phyloP scores from a whole-genome alignment of 2,797 vertebrate species.

The Catharus ustulatus region DNA sequence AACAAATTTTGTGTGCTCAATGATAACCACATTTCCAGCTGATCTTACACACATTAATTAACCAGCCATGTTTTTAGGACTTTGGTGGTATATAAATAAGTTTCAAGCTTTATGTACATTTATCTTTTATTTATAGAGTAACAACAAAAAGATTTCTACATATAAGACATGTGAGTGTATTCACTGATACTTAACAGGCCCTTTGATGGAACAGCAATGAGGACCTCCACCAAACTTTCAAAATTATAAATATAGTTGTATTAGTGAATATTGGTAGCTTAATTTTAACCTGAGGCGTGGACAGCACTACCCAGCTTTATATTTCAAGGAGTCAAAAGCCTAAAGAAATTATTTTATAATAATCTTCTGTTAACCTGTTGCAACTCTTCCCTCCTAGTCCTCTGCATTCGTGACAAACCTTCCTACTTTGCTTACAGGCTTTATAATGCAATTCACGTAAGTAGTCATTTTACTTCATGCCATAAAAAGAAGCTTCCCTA shows the following conservation, averaged over 20 bases:
- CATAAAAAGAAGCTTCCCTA: not conserved
- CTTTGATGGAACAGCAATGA: not conserved
- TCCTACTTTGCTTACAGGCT: constrained; percentile 80
- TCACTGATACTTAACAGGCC: not conserved
- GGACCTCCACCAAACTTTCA: not conserved
- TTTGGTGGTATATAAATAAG: not conserved
- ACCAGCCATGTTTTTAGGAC: not conserved
- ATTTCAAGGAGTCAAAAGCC: not conserved
- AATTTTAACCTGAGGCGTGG: not conserved
- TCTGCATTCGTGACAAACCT: constrained; percentile 78
- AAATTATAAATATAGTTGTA: not conserved
- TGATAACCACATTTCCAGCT: not conserved
- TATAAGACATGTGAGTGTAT: not conserved
- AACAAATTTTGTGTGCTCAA: not conserved
- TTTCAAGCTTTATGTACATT: not conserved
- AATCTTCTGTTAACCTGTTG: not conserved
- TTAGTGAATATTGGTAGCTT: not conserved
- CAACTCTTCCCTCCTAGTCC: constrained; percentile 68
- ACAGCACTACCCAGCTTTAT: not conserved
- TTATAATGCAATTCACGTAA: constrained; percentile 80
- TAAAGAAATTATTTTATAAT: not conserved
- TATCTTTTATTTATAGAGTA: not conserved
- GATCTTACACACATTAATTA: not conserved
- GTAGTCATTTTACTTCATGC: constrained; percentile 19
- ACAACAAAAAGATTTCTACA: not conserved